Evolutionary conservation across 2,797 vertebrate species (phyloP).

Genomic region (Semotilus atromaculatus): DNA sequence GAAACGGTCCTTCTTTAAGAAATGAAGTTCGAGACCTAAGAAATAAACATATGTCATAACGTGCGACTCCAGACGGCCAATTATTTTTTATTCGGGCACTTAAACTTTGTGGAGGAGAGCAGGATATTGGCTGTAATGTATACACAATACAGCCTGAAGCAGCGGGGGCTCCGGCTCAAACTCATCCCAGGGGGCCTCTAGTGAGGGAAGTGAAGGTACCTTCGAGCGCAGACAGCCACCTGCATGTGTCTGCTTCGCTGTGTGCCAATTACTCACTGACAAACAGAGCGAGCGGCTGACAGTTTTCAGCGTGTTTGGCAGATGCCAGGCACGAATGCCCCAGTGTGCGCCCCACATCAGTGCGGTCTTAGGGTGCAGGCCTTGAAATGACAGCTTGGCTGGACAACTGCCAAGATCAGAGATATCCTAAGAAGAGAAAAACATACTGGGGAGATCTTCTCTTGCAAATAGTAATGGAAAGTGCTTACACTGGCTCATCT

Average conservation of each 20-base stretch:
- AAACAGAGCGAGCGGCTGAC: constrained; percentile 70
- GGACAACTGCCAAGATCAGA: constrained; percentile 70
- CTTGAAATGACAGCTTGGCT: constrained; percentile 75
- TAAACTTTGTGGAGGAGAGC: constrained; percentile 79
- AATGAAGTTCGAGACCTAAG: constrained; percentile 65
- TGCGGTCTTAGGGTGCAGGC: constrained; percentile 64
- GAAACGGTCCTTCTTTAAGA: constrained; percentile 61
- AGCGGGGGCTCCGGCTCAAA: constrained; percentile 73
- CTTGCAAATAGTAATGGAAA: constrained; percentile 6
- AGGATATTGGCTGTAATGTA: constrained; percentile 82
- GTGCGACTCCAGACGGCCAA: constrained; percentile 79
- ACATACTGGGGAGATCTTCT: constrained; percentile 17
- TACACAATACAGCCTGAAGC: constrained; percentile 75
- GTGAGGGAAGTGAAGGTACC: constrained; percentile 67
- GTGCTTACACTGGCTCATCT: constrained; percentile 13
- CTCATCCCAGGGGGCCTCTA: constrained; percentile 75
- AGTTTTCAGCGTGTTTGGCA: constrained; percentile 61
- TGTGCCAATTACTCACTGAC: constrained; percentile 79
- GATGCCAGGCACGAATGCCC: constrained; percentile 63
- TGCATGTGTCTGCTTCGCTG: constrained; percentile 76
- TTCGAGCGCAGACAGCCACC: constrained; percentile 72
- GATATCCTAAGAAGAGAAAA: constrained; percentile 30
- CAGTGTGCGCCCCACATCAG: constrained; percentile 66
- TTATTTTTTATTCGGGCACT: constrained; percentile 84
- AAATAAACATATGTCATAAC: constrained; percentile 71